Base-by-base conservation (phyloP, 2,797 vertebrate genomes). In the Fistularia tabacaria region DNA sequence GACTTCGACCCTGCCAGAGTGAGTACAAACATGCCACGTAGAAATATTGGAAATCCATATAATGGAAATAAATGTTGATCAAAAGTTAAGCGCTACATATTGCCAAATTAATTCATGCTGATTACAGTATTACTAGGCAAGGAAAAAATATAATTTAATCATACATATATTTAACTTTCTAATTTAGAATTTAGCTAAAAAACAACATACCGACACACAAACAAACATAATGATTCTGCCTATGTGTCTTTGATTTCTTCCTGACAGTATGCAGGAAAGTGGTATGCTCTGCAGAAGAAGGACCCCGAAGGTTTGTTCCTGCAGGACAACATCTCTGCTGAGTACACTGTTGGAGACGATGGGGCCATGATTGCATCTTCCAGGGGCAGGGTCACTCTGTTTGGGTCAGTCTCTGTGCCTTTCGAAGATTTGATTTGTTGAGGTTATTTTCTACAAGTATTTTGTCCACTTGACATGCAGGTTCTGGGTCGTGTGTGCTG, bases 321-420 rank as follows among this genome's bases (percentile, higher is more conserved):
- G 69, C 92, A 96, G 82, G 94, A 96, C 85, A 96, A 95, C 77
- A 95, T 96, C 81, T 93, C 92, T 25, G 93, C 93, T 47, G 93
- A 95, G 51, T 94, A 95, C 79, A 93, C 85, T 0, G 65, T 95
- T 39, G 93, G 92, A 49, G 93, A 93, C 7, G 92, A 95, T 0
- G 93, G 94, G 14, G 83, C 88, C 70, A 94, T 96, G 94, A 90
- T 88, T 0, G 93, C 94, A 0, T 91, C 92, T 43, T 92, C 93
- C 56, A 91, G 89, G 71, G 92, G 92, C 58, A 89, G 92, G 25
- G 91, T 93, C 58, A 94, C 93, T 59, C 91, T 95, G 66, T 96
- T 94, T 57, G 93, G 93, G 93, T 93, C 59, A 8, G 80, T 41
- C 12, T 7, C 9, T 10, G 3, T 38, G 9, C 13, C 9, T 55